phyloP scores from a whole-genome alignment of 2,113 vertebrate species.

The Uria aalge region DNA sequence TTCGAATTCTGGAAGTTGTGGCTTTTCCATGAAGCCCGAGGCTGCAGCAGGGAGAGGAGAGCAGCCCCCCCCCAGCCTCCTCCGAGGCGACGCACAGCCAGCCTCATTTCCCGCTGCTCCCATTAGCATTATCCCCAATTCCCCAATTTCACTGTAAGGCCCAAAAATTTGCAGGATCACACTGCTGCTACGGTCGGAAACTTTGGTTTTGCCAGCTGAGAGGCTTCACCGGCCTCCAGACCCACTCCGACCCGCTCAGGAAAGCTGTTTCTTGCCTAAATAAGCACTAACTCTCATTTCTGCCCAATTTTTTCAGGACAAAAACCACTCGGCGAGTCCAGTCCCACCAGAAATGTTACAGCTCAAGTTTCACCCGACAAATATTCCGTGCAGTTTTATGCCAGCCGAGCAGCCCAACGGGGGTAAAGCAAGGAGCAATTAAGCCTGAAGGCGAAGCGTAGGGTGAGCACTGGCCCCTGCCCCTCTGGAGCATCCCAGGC shows the following conservation, averaged over 20 bases:
- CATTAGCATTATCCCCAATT: neutral
- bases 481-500: neutral
- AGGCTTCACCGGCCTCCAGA: neutral
- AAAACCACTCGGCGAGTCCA: neutral
- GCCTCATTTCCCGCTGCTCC: neutral
- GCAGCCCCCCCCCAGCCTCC: neutral
- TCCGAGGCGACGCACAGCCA: neutral
- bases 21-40: neutral
- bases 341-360: neutral
- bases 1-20: neutral
- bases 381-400: rapidly evolving
- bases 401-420: neutral
- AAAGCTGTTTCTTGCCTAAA: neutral
- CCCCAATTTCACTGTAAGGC: neutral
- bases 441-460: rapidly evolving
- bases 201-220: neutral
- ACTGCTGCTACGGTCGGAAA: neutral
- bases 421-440: neutral
- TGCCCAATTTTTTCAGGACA: neutral
- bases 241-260: rapidly evolving
- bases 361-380: neutral
- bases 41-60: neutral
- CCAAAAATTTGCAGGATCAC: neutral
- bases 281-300: rapidly evolving
- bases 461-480: neutral